Percentiles rank a stretch among this genome's conserved stretches.
Conservation (phyloP, 2,113 vertebrate species). For the Gnathonemus longibarbis region DNA sequence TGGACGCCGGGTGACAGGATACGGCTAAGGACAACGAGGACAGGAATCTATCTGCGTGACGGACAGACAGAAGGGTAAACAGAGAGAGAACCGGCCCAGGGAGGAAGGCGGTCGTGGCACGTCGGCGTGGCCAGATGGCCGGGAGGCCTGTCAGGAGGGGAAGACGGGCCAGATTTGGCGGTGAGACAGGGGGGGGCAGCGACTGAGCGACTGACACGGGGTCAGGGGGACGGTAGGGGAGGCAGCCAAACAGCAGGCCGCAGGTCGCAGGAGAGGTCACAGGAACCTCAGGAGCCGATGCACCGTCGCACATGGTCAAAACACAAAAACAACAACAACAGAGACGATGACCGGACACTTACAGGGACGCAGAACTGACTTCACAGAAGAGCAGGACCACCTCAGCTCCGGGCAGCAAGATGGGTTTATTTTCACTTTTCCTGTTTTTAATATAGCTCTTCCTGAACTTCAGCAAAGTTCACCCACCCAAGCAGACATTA, state of each 20-base stretch:
- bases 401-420: not conserved
- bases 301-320: not conserved
- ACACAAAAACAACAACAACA: not conserved
- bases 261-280: not conserved
- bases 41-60: not conserved
- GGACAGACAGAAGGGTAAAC: constrained; percentile 23
- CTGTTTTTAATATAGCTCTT: not conserved
- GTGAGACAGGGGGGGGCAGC: not conserved
- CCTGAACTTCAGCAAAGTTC: constrained; percentile 8
- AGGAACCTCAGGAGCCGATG: not conserved
- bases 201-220: not conserved
- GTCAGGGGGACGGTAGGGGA: not conserved
- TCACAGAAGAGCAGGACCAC: not conserved
- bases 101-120: not conserved
- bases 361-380: not conserved
- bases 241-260: not conserved
- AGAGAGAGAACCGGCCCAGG: constrained; percentile 10
- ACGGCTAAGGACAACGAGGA: not conserved
- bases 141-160: not conserved
- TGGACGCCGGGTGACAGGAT: not conserved
- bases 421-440: not conserved
- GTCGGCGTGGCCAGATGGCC: not conserved
- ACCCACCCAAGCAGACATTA: constrained; percentile 13
- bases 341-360: not conserved
- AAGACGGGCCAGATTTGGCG: not conserved